Base-by-base conservation (phyloP, 2,888 invertebrate genomes). In the Plusia festucae region DNA sequence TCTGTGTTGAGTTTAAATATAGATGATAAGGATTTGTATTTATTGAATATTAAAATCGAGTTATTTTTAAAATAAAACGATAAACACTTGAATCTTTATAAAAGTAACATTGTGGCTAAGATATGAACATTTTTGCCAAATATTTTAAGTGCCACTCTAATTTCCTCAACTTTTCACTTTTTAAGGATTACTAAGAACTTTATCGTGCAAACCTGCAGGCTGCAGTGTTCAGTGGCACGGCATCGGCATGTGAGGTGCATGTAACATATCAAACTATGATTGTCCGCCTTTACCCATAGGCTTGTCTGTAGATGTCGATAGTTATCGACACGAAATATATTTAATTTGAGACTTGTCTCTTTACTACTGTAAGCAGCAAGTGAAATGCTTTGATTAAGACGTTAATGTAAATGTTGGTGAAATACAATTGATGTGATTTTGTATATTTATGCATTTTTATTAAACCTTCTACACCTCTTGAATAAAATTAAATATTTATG, bases 341-440 rank as follows among this genome's bases (percentile, higher is more conserved):
- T 85, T 81, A 85, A 89, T 90, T 87, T 85, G 90, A 90, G 91
- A 92, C 85, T 86, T 84, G 90, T 92, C 90, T 90, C 90, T 90
- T 91, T 92, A 89, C 90, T 89, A 92, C 86, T 89, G 91, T 93
- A 92, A 93, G 90, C 93, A 90, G 87, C 90, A 92, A 91, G 85
- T 89, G 92, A 91, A 92, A 92, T 92, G 94, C 93, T 94, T 94
- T 88, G 90, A 92, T 91, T 93, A 93, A 93, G 92, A 92, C 90
- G 91, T 94, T 93, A 90, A 89, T 93, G 92, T 94, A 94, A 91
- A 93, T 94, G 94, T 94, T 94, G 94, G 92, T 95, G 93, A 93
- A 95, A 94, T 95, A 95, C 95, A 95, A 94, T 95, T 93, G 94
- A 95, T 95, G 95, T 95, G 94, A 94, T 93, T 95, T 95, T 94